phyloP scores from a whole-genome alignment of 2,888 invertebrate species.

The Arenicola marina region DNA sequence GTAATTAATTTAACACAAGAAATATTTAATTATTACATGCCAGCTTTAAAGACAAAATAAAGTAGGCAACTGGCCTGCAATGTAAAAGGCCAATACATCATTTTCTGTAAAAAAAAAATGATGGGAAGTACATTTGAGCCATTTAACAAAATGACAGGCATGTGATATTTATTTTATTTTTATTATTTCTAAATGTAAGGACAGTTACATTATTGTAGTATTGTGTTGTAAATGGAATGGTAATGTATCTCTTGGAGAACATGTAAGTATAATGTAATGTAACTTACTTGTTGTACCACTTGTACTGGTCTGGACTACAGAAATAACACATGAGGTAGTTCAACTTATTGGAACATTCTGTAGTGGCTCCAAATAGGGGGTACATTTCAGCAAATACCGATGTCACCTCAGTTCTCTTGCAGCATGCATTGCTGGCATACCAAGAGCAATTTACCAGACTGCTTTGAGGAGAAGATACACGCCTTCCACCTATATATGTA shows the following conservation, averaged over 20 bases:
- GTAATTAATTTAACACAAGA: too few species aligned
- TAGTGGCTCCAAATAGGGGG: conserved; percentile 51
- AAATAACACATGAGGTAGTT: conserved; percentile 63
- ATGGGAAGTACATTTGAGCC: background rate
- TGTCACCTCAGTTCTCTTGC: conserved; percentile 59
- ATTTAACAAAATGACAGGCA: background rate
- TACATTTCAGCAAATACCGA: conserved; percentile 58
- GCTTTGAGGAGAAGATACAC: conserved; percentile 36
- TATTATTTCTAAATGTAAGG: background rate
- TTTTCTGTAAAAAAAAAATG: too few species aligned
- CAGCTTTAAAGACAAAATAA: too few species aligned
- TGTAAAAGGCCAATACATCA: too few species aligned
- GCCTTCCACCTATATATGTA: too few species aligned
- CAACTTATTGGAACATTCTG: conserved; percentile 53
- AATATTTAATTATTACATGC: too few species aligned
- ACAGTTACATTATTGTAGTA: background rate
- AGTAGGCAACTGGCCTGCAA: too few species aligned
- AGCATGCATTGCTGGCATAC: conserved; percentile 58
- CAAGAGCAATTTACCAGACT: conserved; percentile 61
- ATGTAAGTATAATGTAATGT: background rate
- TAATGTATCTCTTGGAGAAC: too few species aligned
- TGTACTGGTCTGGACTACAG: conserved; percentile 59
- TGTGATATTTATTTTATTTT: background rate
- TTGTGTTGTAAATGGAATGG: background rate
- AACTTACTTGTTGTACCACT: conserved; percentile 52